Evolutionary conservation across 2,888 invertebrate species (phyloP).

Genomic region (Neoitamus cyanurus): DNA sequence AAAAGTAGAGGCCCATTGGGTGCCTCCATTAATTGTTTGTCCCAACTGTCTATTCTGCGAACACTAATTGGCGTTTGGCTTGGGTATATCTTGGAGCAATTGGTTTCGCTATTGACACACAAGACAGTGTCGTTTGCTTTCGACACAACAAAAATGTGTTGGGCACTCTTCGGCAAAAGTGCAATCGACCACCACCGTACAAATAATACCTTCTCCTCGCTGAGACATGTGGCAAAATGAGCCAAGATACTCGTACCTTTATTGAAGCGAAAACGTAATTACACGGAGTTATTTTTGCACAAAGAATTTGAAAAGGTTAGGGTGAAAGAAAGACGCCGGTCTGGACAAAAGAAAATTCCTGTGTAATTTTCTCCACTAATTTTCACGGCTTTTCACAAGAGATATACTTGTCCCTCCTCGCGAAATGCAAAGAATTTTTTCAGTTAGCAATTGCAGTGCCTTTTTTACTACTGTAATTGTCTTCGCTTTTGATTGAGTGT

Average conservation of each 20-base stretch:
- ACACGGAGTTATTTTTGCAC: neutral
- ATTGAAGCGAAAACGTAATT: neutral
- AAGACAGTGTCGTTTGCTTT: neutral
- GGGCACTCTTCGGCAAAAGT: neutral
- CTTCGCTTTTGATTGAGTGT: neutral
- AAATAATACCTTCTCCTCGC: neutral
- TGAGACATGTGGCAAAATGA: neutral
- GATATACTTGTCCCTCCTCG: neutral
- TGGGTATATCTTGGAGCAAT: neutral
- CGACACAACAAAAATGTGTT: neutral
- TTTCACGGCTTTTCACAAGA: neutral
- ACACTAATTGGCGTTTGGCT: neutral
- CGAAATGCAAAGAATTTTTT: neutral
- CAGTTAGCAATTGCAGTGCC: neutral
- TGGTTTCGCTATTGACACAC: neutral
- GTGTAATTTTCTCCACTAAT: neutral
- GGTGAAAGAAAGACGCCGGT: neutral
- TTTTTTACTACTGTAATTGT: neutral
- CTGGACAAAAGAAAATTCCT: neutral
- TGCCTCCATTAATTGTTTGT: too few species aligned
- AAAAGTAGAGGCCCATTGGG: too few species aligned
- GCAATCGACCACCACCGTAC: neutral
- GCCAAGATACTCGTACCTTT: neutral
- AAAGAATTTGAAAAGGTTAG: neutral
- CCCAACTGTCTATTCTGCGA: too few species aligned